Evolutionary conservation across 2,888 invertebrate species (phyloP).

Genomic region (Lithophane leautieri): DNA sequence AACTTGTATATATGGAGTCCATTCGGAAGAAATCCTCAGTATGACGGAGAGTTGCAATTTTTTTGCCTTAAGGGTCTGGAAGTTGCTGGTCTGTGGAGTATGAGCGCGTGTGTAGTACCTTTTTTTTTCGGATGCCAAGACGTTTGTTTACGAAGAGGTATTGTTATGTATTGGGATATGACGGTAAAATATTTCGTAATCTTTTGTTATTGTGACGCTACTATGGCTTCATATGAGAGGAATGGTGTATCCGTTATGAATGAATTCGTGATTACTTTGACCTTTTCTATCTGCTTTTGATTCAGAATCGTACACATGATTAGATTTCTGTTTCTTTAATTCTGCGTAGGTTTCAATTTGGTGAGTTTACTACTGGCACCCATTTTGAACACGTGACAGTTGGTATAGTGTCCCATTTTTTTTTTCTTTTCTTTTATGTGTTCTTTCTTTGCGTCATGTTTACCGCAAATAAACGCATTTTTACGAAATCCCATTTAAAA

Average conservation of each 20-base stretch:
- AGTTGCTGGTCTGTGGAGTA: slow-evolving; percentile 14
- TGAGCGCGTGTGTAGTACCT: slow-evolving; percentile 11
- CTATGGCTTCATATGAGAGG: slow-evolving; percentile 8
- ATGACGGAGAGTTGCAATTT: slow-evolving; percentile 58
- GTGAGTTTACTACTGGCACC: too few species aligned
- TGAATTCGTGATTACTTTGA: slow-evolving; percentile 6
- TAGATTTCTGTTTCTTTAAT: background rate
- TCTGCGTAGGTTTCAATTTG: too few species aligned
- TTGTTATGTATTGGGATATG: slow-evolving; percentile 43
- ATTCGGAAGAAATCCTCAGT: slow-evolving; percentile 55
- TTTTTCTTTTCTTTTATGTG: too few species aligned
- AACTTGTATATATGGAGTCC: slow-evolving; percentile 61
- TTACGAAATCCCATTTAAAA: too few species aligned
- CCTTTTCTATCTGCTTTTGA: background rate
- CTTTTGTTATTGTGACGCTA: slow-evolving; percentile 23
- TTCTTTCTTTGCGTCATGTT: too few species aligned
- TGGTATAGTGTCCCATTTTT: background rate
- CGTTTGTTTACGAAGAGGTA: slow-evolving; percentile 35
- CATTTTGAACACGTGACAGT: background rate
- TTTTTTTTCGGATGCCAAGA: slow-evolving; percentile 1
- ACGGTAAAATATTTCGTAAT: slow-evolving; percentile 23
- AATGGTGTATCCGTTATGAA: slow-evolving; percentile 1
- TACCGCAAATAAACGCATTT: background rate
- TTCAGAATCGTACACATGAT: background rate
- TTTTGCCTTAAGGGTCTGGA: slow-evolving; percentile 46